phyloP scores from a whole-genome alignment of 2,113 vertebrate genomes.

The Pygoscelis adeliae region DNA sequence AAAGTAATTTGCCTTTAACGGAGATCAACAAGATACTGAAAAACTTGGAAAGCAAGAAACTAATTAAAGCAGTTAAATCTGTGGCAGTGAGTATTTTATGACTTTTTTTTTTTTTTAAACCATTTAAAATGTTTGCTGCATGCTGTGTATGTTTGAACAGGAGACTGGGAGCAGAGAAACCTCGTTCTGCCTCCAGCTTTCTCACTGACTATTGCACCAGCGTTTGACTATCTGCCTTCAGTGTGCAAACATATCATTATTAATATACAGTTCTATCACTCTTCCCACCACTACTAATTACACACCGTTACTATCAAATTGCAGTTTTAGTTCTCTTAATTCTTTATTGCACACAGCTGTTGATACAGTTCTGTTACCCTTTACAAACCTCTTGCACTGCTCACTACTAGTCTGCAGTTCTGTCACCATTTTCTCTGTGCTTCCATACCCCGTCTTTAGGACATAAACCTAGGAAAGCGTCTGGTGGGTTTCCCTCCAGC shows the following conservation, averaged over 20 bases:
- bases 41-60: conserved; percentile 98
- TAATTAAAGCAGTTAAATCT: conserved; percentile 98
- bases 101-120: neutral
- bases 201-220: neutral
- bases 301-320: neutral
- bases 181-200: neutral
- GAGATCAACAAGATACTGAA: conserved; percentile 99
- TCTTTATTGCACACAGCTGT: neutral
- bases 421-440: neutral
- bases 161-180: neutral
- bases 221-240: neutral
- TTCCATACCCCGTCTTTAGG: neutral
- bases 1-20: conserved; percentile 96
- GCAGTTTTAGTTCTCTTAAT: neutral
- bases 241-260: neutral
- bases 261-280: neutral
- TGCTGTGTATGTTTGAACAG: neutral
- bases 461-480: neutral
- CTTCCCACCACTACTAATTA: neutral
- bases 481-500: neutral
- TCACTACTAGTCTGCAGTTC: neutral
- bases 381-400: neutral
- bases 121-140: neutral
- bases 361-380: neutral
- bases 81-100: conserved; percentile 89